phyloP scores from a whole-genome alignment of 2,888 invertebrate species.

The Opisthograptis luteolata region DNA sequence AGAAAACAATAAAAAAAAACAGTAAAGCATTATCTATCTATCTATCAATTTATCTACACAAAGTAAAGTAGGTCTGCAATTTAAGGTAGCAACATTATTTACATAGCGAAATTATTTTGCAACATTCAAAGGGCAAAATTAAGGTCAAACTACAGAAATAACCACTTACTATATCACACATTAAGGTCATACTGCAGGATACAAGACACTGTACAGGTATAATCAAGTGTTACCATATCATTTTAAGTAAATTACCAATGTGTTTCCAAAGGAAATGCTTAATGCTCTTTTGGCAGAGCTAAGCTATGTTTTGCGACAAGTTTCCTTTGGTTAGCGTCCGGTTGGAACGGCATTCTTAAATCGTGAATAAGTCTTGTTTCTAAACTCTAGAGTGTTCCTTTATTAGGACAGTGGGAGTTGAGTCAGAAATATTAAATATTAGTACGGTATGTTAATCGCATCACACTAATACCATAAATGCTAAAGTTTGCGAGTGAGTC shows the following conservation, averaged over 20 bases:
- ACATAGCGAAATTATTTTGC: neutral
- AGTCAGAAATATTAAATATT: constrained; percentile 3
- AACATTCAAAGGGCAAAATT: constrained; percentile 5
- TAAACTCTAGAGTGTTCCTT: constrained; percentile 1
- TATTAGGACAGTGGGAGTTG: constrained; percentile 1
- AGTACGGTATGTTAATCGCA: no score
- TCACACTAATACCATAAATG: no score
- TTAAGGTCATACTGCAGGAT: constrained; percentile 7
- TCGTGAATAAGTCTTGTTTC: constrained; percentile 52
- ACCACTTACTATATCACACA: constrained; percentile 3
- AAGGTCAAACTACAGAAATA: neutral
- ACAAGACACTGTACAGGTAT: no score
- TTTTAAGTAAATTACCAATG: constrained; percentile 19
- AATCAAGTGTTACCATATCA: constrained; percentile 33
- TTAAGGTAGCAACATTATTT: no score
- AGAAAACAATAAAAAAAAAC: no score
- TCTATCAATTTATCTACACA: no score
- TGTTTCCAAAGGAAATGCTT: constrained; percentile 14
- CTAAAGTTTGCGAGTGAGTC: no score
- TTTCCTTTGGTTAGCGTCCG: constrained; percentile 17
- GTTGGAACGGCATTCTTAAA: constrained; percentile 46
- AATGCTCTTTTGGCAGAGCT: constrained; percentile 8
- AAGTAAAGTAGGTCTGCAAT: no score
- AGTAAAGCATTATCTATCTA: no score
- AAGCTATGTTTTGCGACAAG: constrained; percentile 10